Base-by-base conservation (phyloP, 2,888 invertebrate species). In the Magallana nippona region DNA sequence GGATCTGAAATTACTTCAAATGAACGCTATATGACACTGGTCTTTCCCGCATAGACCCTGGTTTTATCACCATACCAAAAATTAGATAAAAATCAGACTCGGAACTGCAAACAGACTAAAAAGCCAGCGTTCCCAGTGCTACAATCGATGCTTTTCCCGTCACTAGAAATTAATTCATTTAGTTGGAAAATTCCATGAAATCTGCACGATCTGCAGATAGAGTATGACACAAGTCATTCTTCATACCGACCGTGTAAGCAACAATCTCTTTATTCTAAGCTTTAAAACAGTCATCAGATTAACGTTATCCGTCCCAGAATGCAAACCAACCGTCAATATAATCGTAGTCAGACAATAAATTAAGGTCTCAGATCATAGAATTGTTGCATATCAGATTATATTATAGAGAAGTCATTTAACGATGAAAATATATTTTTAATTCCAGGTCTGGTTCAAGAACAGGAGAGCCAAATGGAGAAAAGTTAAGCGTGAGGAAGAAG, bases 371-470 rank as follows among this genome's bases (percentile, higher is more conserved):
- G 71, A 71, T 71, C 71, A 27, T 71, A 71, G 71, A 71, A 32
- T 13, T 71, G 2, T 8, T 32, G 71, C 22, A 71, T 71, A 71
- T 71, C 71, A 27, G 71, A 71, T 71, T 32, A n/a, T n/a, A n/a
- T n/a, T n/a, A n/a, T n/a, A 71, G 27, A 71, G 15, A 71, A 71
- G 13, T 27, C 71, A 32, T 71, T 71, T 71, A 71, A 71, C 57
- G 13, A 57, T 79, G 56, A 22, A 27, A 44, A 84, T 84, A 22
- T 60, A 13, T 84, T 60, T 82, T 71, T 79, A 91, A 92, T 95
- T 95, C 17, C 95, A 98, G 98, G 98, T 98, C 17, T 98, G 98
- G 98, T 98, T 98, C 95, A 98, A 98, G 95, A 98, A 98, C 94
- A 96, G 98, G 19, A 96, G 98, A 62, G 98, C 98, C 89, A 98